A percentile compares a stretch with the other conserved stretches of the same genome.
Conservation (phyloP, 2,888 invertebrate genomes). For the Theretra japonica region DNA sequence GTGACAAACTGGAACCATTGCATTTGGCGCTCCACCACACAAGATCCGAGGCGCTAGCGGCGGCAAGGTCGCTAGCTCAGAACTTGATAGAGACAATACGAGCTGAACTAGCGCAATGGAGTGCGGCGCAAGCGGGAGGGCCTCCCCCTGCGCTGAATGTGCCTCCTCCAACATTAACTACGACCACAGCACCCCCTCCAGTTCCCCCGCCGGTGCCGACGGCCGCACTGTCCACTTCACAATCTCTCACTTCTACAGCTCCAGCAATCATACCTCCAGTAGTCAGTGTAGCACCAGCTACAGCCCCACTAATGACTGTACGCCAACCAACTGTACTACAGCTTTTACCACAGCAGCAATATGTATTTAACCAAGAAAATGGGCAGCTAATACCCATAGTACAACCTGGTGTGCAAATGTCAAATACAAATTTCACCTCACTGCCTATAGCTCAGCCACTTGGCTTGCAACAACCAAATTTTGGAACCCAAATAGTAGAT, state of each 20-base stretch:
- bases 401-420: slow-evolving; percentile 76
- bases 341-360: slow-evolving; percentile 76
- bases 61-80: slow-evolving; percentile 89
- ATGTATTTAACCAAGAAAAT: slow-evolving; percentile 78
- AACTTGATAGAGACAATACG: slow-evolving; percentile 92
- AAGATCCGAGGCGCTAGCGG: slow-evolving; percentile 87
- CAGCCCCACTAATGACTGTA: slow-evolving; percentile 77
- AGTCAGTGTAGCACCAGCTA: slow-evolving; percentile 72
- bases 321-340: slow-evolving; percentile 77
- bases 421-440: slow-evolving; percentile 75
- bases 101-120: slow-evolving; percentile 82
- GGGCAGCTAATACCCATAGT: slow-evolving; percentile 81
- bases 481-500: slow-evolving; percentile 77
- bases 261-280: slow-evolving; percentile 70
- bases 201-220: slow-evolving; percentile 66
- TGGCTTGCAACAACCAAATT: slow-evolving; percentile 73
- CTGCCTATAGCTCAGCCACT: slow-evolving; percentile 71
- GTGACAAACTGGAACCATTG: slow-evolving; percentile 88
- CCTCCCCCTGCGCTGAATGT: slow-evolving; percentile 75
- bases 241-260: slow-evolving; percentile 64
- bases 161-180: slow-evolving; percentile 71
- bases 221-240: slow-evolving; percentile 65
- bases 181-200: slow-evolving; percentile 66
- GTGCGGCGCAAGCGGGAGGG: slow-evolving; percentile 73
- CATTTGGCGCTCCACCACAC: slow-evolving; percentile 91